A percentile compares a stretch with the other conserved stretches of the same genome.
Evolutionary conservation across 2,113 vertebrate species (phyloP).

Genomic region (Paralichthys olivaceus): DNA sequence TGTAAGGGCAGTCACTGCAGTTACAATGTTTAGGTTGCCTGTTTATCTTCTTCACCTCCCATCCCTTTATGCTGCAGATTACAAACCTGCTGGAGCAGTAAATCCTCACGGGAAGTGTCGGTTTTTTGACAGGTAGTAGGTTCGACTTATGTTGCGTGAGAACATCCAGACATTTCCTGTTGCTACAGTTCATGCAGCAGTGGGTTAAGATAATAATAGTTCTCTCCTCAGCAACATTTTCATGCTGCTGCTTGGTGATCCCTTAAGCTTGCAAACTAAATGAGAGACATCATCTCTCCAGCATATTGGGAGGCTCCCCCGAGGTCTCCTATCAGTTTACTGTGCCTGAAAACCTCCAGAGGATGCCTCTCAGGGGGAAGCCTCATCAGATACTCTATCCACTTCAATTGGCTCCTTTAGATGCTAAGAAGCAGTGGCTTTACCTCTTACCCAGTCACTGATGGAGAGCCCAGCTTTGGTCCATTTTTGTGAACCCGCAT

Average conservation of each 20-base stretch:
- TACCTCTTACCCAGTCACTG: not conserved
- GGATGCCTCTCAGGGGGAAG: not conserved
- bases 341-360: not conserved
- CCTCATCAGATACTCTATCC: not conserved
- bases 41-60: not conserved
- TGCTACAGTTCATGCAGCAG: not conserved
- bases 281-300: not conserved
- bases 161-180: not conserved
- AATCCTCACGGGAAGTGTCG: not conserved
- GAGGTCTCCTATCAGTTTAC: not conserved
- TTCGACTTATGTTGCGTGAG: not conserved
- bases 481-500: no score
- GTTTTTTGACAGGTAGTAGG: not conserved
- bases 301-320: not conserved
- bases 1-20: slow-evolving; percentile 19
- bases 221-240: not conserved
- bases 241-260: not conserved
- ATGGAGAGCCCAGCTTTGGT: not conserved
- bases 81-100: not conserved
- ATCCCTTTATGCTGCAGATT: not conserved
- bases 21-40: not conserved
- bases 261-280: not conserved
- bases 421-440: not conserved
- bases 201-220: not conserved
- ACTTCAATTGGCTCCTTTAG: no score